A percentile compares a stretch with the other conserved stretches of the same genome.
Evolutionary conservation across 2,113 vertebrate genomes (phyloP).

Genomic region (Regulus satrapa): DNA sequence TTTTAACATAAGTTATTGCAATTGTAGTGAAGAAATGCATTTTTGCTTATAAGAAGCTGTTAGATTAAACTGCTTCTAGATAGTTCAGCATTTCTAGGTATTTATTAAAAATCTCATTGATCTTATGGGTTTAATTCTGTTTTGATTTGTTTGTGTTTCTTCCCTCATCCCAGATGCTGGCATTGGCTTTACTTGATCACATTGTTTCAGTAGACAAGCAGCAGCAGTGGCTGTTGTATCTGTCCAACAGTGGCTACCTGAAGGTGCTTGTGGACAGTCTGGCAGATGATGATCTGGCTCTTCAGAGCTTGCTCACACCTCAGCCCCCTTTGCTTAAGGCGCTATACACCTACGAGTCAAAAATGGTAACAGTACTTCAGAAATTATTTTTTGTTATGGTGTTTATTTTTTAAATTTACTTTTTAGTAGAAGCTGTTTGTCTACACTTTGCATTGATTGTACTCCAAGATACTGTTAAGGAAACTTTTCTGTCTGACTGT

Average conservation of each 20-base stretch:
- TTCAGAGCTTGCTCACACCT: constrained; percentile 88
- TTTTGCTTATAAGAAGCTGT: neutral
- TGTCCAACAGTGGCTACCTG: constrained; percentile 96
- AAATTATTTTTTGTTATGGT: neutral
- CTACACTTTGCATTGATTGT: neutral
- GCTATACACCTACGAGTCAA: constrained; percentile 94
- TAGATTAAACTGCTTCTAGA: neutral
- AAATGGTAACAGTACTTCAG: constrained; percentile 85
- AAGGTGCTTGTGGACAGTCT: constrained; percentile 93
- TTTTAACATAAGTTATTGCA: neutral
- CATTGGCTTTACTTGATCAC: constrained; percentile 86
- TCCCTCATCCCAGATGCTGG: constrained; percentile 83
- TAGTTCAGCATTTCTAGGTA: neutral
- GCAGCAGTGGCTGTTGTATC: constrained; percentile 90
- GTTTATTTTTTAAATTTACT: neutral
- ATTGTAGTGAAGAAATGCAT: neutral
- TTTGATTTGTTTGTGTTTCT: neutral
- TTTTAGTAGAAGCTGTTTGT: neutral
- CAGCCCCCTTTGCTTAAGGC: constrained; percentile 93
- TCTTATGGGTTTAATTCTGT: neutral
- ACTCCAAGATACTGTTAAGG: neutral
- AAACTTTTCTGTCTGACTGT: neutral
- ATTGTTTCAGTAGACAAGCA: constrained; percentile 93
- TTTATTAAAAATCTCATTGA: neutral
- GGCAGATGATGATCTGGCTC: constrained; percentile 84